Evolutionary conservation across 1,140 invertebrate genomes (phyloP), one percentile per base, ranked within the genome.

Genomic region (Dufourea novaeangliae): DNA sequence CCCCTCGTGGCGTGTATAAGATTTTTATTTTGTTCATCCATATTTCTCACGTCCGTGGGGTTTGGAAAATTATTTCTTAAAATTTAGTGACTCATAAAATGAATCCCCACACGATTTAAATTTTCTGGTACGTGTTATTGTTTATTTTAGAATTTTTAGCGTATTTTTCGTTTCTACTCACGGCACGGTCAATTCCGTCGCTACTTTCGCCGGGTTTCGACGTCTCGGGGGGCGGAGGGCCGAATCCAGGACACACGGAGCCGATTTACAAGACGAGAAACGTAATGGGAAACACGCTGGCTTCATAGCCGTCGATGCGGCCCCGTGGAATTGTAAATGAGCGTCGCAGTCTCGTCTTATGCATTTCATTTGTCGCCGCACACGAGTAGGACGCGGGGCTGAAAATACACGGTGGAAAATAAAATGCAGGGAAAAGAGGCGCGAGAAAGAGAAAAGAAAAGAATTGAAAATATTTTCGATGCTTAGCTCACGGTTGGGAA

Each of bases 241-340:
- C 32, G 70, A 29, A 50, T 20, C 11, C 12, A 37, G 10, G 1
- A 75, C 54, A 57, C 54, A 17, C 54, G 54, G 29, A 14, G 25
- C 7, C 22, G 57, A 57, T 41, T 81, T 37, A 46, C 62, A 66
- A 63, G 67, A 72, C 76, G 57, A 81, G 25, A 20, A n/a, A 61
- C 62, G 79, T 87, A 85, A 87, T 80, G 76, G 86, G 78, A 84
- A 79, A 71, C 79, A 80, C 39, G 72, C 52, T 63, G 29, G 75
- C 61, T 34, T 83, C 80, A 59, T 69, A 64, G 59, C 75, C 76
- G 87, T 83, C 87, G 84, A 88, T 83, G 73, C 78, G 62, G 61
- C 78, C 72, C 76, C 25, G 71, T 66, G 52, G 67, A 83, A 79
- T 82, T 82, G 64, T 69, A 86, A 72, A 82, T 74, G 64, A 85